Conservation (phyloP, 2,113 vertebrate species). For the Rhegmatorhina hoffmannsi region DNA sequence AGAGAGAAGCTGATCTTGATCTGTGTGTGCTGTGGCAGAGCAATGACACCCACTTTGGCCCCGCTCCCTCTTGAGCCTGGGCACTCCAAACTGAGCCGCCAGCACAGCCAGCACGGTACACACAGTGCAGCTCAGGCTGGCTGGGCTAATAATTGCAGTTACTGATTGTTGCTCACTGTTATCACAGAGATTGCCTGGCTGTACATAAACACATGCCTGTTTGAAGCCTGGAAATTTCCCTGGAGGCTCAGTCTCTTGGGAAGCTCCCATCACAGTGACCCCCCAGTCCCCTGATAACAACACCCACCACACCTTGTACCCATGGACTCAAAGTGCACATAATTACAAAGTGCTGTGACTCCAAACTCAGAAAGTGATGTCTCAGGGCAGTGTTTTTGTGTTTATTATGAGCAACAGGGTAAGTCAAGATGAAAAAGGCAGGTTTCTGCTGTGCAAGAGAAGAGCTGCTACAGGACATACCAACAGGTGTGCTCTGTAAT, state of each 20-base stretch:
- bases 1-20: neutral
- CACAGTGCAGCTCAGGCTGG: rapidly evolving
- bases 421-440: neutral
- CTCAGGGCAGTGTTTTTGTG: rapidly evolving
- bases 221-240: neutral
- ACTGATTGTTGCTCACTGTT: neutral
- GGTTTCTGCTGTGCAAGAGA: neutral
- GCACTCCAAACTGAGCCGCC: neutral
- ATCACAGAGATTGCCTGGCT: rapidly evolving
- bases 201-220: rapidly evolving
- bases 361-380: neutral
- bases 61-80: neutral
- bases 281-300: rapidly evolving
- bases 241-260: neutral
- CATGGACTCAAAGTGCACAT: neutral
- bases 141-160: neutral
- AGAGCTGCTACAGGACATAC: neutral
- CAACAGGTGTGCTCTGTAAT: neutral
- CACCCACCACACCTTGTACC: neutral
- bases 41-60: neutral
- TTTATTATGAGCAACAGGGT: neutral
- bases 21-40: neutral
- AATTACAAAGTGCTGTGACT: neutral
- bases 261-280: neutral
- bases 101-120: neutral